phyloP scores from a whole-genome alignment of 1,140 invertebrate genomes.

The Pseudomyrmex pallidus region DNA sequence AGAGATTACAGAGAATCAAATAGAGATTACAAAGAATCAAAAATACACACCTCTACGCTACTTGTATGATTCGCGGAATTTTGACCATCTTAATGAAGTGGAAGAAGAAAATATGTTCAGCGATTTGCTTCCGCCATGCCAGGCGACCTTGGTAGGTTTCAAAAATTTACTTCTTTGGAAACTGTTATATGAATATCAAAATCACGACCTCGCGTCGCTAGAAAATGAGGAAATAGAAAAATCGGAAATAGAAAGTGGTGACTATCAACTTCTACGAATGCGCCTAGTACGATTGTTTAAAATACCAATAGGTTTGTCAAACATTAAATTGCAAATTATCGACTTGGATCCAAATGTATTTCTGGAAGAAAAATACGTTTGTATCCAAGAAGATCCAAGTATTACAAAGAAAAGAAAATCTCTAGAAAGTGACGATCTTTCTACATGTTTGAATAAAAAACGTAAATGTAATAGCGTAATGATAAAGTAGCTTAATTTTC shows the following conservation, averaged over 20 bases:
- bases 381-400: background rate
- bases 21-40: no score
- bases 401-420: conserved; percentile 21
- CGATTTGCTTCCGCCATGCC: conserved; percentile 61
- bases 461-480: background rate
- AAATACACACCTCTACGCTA: background rate
- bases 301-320: conserved; percentile 77
- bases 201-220: background rate
- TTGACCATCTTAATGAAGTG: background rate
- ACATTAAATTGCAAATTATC: conserved; percentile 37
- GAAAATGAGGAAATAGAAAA: background rate
- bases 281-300: conserved; percentile 80
- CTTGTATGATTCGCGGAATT: background rate
- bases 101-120: background rate
- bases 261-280: conserved; percentile 72
- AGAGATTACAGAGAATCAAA: no score
- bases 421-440: no score
- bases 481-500: no score
- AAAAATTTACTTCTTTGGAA: conserved; percentile 61
- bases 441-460: background rate
- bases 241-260: conserved; percentile 42
- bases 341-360: conserved; percentile 24
- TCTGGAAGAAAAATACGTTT: background rate
- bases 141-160: conserved; percentile 71
- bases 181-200: conserved; percentile 44